phyloP scores from a whole-genome alignment of 2,888 invertebrate genomes.

The Caenorhabditis virilis region DNA sequence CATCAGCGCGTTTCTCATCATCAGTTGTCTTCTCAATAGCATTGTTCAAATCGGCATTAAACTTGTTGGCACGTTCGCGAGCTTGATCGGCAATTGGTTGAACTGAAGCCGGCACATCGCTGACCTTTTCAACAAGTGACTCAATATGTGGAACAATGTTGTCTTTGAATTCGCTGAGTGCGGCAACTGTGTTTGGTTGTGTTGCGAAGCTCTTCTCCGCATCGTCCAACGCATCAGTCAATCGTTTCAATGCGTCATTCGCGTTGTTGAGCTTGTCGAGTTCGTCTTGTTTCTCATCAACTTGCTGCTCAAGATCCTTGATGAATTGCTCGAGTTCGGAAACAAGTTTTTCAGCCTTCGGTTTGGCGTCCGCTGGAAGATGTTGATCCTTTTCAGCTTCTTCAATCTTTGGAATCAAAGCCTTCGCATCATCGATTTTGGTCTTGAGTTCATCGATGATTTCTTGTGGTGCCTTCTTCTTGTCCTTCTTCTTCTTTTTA shows the following conservation, averaged over 20 bases:
- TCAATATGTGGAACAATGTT: conserved; percentile 8
- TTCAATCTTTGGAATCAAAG: conserved; percentile 11
- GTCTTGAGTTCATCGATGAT: conserved; percentile 8
- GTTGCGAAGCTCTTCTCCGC: conserved; percentile 12
- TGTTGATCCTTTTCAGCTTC: conserved; percentile 5
- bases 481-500: conserved; percentile 10
- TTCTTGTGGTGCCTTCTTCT: conserved; percentile 5
- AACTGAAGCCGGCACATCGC: conserved; percentile 8
- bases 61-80: conserved; percentile 9
- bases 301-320: conserved; percentile 9
- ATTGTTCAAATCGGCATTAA: conserved; percentile 10
- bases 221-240: conserved; percentile 18
- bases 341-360: conserved; percentile 8
- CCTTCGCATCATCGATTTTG: conserved; percentile 18
- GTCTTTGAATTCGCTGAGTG: conserved; percentile 21
- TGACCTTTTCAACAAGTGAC: conserved; percentile 9
- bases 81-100: conserved; percentile 8
- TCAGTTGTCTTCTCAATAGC: conserved; percentile 11
- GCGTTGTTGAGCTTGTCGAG: conserved; percentile 15
- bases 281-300: conserved; percentile 12
- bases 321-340: not conserved
- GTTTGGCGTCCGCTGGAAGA: conserved; percentile 6
- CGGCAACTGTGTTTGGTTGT: conserved; percentile 6
- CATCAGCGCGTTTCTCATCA: conserved; percentile 17
- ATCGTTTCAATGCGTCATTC: conserved; percentile 13